Evolutionary conservation across 2,113 vertebrate species (phyloP), one percentile per base, ranked within the genome.

Genomic region (Phasianus colchicus): DNA sequence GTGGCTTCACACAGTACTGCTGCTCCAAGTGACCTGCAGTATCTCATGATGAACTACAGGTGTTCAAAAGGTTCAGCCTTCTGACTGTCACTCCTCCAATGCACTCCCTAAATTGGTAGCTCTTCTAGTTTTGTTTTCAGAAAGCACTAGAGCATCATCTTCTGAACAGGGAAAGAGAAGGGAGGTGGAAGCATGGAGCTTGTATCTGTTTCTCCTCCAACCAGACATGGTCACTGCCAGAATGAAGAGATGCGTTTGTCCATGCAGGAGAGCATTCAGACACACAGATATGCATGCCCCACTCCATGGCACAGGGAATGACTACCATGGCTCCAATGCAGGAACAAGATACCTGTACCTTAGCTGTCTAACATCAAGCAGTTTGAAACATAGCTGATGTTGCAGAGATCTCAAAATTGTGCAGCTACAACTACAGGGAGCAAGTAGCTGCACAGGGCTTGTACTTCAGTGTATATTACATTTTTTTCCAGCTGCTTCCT

Each of bases 381-480:
- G 7, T 72, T 90, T 86, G 43, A 82, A 78, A 86, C 8, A 45
- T 1, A 75, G n/a, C 21, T 54, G n/a, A 48, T 48, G 30, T 43
- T 61, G 52, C 45, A 55, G 36, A 75, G n/a, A 5, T 36, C 13
- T 69, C 20, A 52, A 40, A 84, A 50, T 36, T 57, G 32, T 13
- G 36, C 0, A 2, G 29, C 1, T 8, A 21, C 22, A 22, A 15
- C 16, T 48, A 61, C 16, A 14, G 0, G 0, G 48, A 61, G 65
- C 77, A 77, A 22, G 40, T 65, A 42, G 9, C 24, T 38, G 22
- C 25, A 72, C 43, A 61, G 45, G 30, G 15, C 32, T 85, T 50
- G 22, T 45, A 34, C 19, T 66, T 72, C 30, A 32, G 21, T 3
- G 13, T 43, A 9, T 30, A 20, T 43, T 67, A 70, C 21, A 16